These are phyloP conservation scores for Gymnocephalus cernua DNA, from an alignment of 2,113 vertebrate genomes.

Conservation along the genomic window DNA sequence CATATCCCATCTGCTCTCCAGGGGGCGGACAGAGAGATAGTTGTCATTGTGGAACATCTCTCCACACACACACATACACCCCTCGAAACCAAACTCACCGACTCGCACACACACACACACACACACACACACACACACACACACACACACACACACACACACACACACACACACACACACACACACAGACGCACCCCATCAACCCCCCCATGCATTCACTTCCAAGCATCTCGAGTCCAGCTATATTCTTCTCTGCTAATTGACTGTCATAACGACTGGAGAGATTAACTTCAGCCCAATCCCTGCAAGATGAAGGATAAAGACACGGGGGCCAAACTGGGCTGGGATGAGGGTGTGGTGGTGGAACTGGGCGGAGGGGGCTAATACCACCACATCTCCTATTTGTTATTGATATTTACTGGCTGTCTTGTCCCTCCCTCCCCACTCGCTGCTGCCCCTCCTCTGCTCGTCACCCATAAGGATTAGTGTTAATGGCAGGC, in stretches of 20 bases:
- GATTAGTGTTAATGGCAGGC: conserved; percentile 82
- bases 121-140: conserved; percentile 25
- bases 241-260: conserved; percentile 85
- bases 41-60: conserved; percentile 80
- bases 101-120: conserved; percentile 38
- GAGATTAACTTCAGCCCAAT: conserved; percentile 85
- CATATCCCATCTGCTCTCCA: conserved; percentile 82
- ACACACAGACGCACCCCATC: conserved; percentile 23
- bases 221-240: conserved; percentile 61
- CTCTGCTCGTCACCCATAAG: conserved; percentile 61
- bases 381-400: conserved; percentile 71
- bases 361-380: conserved; percentile 36
- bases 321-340: conserved; percentile 66
- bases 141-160: no score
- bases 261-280: conserved; percentile 83
- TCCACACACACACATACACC: conserved; percentile 36
- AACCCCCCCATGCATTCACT: conserved; percentile 58
- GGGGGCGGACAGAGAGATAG: conserved; percentile 77
- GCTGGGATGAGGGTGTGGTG: conserved; percentile 48
- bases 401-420: conserved; percentile 90
- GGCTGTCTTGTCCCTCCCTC: conserved; percentile 66
- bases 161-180: conserved; percentile 34
- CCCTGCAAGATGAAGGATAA: conserved; percentile 79
- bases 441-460: conserved; percentile 49
- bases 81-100: conserved; percentile 35